Base-by-base conservation (phyloP, 2,888 invertebrate genomes). In the Metacarcinus magister region DNA sequence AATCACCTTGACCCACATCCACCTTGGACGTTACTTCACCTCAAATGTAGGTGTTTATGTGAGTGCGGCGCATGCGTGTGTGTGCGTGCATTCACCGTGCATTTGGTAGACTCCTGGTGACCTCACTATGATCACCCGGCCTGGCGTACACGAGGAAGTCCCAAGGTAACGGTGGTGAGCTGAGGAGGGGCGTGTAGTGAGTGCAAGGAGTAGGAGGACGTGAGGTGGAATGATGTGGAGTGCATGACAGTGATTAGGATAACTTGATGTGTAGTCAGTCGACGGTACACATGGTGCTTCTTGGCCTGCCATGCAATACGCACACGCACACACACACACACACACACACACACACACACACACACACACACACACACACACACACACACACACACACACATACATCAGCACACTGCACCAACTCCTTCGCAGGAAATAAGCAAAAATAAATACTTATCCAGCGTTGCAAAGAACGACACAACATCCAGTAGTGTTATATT, bases 1-100 rank as follows among this genome's bases (percentile, higher is more conserved):
- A 82, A 82, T 82, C 32, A 82, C 82, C 82, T 82, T 82, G 82
- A 82, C 82, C 82, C 32, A 82, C 82, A 82, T 82, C 32, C 82
- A 82, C 82, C 82, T 32, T 28, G 82, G 82, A 8, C 82, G 13
- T 82, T 82, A 82, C 82, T 32, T 82, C 67, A 82, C 82, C 82
- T 32, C 82, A 5, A 82, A 82, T 82, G 82, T 28, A 28, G 28
- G 82, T 82, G 82, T 82, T 82, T 82, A 82, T 28, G 82, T 82
- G 82, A 19, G 67, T 67, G 67, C 5, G 67, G 67, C 82, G 82
- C 32, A 32, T 82, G 82, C 82, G 82, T 82, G 82, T 28, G 28
- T 32, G 82, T 82, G 82, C 32, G 82, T 82, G 32, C 32, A 32
- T 82, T 4, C 32, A 82, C 8, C 32, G 82, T 82, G 82, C 82